Base-by-base conservation (phyloP, 1,140 invertebrate species). In the Eulimnadia texana region DNA sequence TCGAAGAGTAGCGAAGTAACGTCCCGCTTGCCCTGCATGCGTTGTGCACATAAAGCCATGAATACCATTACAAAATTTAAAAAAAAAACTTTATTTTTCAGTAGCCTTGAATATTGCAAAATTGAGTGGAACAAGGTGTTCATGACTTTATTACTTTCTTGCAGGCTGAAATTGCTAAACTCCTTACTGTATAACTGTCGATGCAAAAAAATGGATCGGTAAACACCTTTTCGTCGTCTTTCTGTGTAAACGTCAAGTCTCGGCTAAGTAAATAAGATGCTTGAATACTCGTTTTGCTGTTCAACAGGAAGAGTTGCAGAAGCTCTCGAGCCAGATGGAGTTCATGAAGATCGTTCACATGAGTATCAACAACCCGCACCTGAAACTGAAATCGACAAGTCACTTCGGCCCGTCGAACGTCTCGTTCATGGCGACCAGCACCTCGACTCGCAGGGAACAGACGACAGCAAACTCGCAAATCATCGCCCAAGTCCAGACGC, bases 271-370 rank as follows among this genome's bases (percentile, higher is more conserved):
- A n/a, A n/a, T n/a, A n/a, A n/a, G n/a, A n/a, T n/a, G n/a, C n/a
- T n/a, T n/a, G n/a, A n/a, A n/a, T n/a, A n/a, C n/a, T n/a, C n/a
- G n/a, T n/a, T n/a, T 24, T 20, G 6, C 16, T 22, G 16, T 22
- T 60, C 13, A 56, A 3, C 70, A 90, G 86, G 88, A 92, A 70
- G 88, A 93, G 75, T 83, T 93, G 19, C 89, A 92, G 67, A 92
- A 91, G 69, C 71, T 93, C 63, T 89, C 90, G 0, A 85, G 87
- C 11, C 88, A 92, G 73, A 90, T 93, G 65, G 89, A 93, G 70
- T 88, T 89, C 69, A 89, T 92, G 85, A 91, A 90, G 73, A 90
- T 90, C 68, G 87, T 90, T 9, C 86, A 90, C 65, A 92, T 93
- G 90, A 85, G 90, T 70, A 83, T 89, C 73, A 88, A 91, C 72